phyloP scores from a whole-genome alignment of 2,113 vertebrate species.

The Anser cygnoides region DNA sequence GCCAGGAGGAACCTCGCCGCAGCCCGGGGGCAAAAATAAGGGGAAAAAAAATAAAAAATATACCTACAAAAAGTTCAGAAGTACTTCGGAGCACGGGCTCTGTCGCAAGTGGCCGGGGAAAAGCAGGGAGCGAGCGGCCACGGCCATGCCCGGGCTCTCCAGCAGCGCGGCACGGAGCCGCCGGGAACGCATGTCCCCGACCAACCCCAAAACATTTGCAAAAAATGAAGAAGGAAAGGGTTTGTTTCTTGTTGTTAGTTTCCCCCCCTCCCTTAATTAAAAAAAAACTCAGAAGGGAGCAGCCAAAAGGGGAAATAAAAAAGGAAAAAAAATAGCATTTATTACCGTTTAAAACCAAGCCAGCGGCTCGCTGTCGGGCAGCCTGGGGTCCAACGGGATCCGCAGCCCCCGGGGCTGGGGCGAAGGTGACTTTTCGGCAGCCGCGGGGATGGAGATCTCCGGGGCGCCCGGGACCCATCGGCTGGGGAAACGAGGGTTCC shows the following conservation, averaged over 20 bases:
- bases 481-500: background rate
- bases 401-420: background rate
- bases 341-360: background rate
- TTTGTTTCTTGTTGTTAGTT: background rate
- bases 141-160: accelerated
- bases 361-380: background rate
- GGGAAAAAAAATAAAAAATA: background rate
- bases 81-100: accelerated
- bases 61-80: background rate
- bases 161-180: accelerated
- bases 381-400: background rate
- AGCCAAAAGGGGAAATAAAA: background rate
- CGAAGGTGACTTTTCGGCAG: conserved; percentile 1
- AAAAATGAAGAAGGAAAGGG: background rate
- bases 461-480: background rate
- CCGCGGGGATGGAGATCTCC: background rate
- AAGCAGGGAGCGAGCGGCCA: background rate
- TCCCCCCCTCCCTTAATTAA: background rate
- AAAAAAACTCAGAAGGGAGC: background rate
- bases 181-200: accelerated
- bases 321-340: background rate
- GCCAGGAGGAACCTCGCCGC: background rate
- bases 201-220: accelerated
- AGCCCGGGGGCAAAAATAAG: background rate
- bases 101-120: accelerated